Conservation (phyloP, 2,113 vertebrate species). For the Tursiops truncatus region DNA sequence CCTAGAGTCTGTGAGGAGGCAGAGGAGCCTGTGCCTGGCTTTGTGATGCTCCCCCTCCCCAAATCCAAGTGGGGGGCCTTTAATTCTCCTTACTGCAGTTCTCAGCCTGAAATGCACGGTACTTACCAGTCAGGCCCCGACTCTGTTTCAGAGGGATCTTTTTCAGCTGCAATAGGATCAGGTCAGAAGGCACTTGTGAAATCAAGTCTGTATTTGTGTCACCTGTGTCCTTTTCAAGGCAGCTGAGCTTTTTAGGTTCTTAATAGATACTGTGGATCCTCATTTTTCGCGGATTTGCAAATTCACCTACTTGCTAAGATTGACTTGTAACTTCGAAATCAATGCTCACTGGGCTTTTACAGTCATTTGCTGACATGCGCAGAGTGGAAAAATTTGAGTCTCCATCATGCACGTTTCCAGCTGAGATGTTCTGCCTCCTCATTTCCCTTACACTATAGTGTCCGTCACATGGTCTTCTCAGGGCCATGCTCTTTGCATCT, state of each 20-base stretch:
- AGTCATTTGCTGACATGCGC: background rate
- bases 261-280: background rate
- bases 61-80: background rate
- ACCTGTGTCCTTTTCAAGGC: background rate
- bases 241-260: rapidly evolving
- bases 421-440: background rate
- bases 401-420: background rate
- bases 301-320: background rate
- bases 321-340: background rate
- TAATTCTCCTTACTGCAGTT: background rate
- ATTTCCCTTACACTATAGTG: background rate
- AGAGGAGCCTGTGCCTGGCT: background rate
- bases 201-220: background rate
- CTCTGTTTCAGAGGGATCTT: background rate
- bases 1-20: background rate
- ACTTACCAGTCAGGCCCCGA: background rate
- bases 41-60: background rate
- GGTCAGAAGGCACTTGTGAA: background rate
- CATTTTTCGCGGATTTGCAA: background rate
- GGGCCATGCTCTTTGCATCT: background rate
- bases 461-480: background rate
- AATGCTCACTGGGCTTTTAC: background rate
- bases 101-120: background rate
- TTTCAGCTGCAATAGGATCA: background rate
- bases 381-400: background rate